Conservation (phyloP, 2,888 invertebrate genomes). For the Acronicta aceris region DNA sequence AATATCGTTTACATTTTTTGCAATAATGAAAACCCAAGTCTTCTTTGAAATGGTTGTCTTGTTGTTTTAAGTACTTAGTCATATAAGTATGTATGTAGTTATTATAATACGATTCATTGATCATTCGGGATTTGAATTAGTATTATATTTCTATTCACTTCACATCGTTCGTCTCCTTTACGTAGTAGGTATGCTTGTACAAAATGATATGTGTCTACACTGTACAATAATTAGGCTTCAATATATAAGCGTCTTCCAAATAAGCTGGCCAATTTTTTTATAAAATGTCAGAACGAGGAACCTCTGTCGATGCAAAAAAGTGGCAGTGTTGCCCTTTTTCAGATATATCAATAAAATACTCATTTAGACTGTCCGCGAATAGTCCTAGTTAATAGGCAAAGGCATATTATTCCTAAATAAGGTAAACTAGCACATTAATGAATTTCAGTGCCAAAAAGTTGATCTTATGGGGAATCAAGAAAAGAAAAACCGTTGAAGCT, state of each 20-base stretch:
- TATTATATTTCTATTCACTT: slow-evolving; percentile 51
- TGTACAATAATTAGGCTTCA: slow-evolving; percentile 59
- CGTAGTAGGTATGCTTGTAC: slow-evolving; percentile 54
- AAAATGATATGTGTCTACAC: slow-evolving; percentile 62
- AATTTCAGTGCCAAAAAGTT: too few relatives aligned
- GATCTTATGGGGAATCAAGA: too few relatives aligned
- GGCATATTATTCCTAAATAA: too few relatives aligned
- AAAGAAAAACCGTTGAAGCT: too few relatives aligned
- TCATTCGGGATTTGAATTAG: slow-evolving; percentile 30
- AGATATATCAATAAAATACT: too few relatives aligned
- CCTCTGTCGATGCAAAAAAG: too few relatives aligned
- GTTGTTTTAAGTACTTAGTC: slow-evolving; percentile 51
- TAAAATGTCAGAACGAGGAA: too few relatives aligned
- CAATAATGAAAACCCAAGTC: slow-evolving; percentile 41
- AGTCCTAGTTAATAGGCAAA: too few relatives aligned
- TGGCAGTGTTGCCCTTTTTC: too few relatives aligned
- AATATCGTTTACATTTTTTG: slow-evolving; percentile 22
- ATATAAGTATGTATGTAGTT: slow-evolving; percentile 45
- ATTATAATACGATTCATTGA: slow-evolving; percentile 42
- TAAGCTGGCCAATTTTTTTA: too few relatives aligned
- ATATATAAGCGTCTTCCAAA: slow-evolving; percentile 25
- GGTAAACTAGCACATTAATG: too few relatives aligned
- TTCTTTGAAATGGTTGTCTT: slow-evolving; percentile 51
- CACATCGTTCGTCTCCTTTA: slow-evolving; percentile 52
- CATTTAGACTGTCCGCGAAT: too few relatives aligned